phyloP scores from a whole-genome alignment of 2,113 vertebrate species.

The Macquaria ambigua region DNA sequence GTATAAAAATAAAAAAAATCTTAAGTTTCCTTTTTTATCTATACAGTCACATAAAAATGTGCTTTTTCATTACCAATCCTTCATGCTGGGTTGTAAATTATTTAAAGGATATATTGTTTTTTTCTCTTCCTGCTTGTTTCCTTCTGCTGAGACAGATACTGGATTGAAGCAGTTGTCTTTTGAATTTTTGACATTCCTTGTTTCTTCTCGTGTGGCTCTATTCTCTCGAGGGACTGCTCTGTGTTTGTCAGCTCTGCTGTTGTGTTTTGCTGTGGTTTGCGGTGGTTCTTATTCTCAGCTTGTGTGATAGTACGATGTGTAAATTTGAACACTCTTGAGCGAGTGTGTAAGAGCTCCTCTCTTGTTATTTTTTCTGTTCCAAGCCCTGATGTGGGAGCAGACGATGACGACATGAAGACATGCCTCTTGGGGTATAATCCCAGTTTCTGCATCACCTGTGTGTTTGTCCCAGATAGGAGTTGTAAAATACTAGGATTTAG shows the following conservation, averaged over 20 bases:
- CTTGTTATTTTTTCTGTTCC: constrained; percentile 17
- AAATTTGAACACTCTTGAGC: neutral
- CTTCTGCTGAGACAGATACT: neutral
- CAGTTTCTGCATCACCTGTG: constrained; percentile 16
- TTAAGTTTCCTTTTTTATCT: constrained; percentile 5
- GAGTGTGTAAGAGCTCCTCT: neutral
- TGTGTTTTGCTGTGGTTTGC: constrained; percentile 44
- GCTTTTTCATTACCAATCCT: neutral
- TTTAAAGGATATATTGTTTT: neutral
- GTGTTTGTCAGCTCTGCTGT: constrained; percentile 26
- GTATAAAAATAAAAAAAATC: neutral
- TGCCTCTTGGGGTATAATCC: constrained; percentile 49
- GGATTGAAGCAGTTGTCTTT: constrained; percentile 7
- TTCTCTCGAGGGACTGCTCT: neutral
- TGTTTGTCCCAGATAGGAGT: constrained; percentile 31
- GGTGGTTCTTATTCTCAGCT: constrained; percentile 16
- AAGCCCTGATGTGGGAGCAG: constrained; percentile 37
- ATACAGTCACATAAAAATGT: neutral
- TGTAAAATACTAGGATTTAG: neutral
- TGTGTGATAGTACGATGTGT: neutral
- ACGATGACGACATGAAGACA: constrained; percentile 23
- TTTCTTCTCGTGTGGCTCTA: constrained; percentile 15
- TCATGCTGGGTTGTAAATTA: neutral
- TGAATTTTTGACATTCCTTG: constrained; percentile 27
- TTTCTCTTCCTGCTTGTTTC: neutral